These are phyloP conservation scores for Oreocharis arfaki DNA, from an alignment of 2,113 vertebrate genomes.

Conservation along the genomic window DNA sequence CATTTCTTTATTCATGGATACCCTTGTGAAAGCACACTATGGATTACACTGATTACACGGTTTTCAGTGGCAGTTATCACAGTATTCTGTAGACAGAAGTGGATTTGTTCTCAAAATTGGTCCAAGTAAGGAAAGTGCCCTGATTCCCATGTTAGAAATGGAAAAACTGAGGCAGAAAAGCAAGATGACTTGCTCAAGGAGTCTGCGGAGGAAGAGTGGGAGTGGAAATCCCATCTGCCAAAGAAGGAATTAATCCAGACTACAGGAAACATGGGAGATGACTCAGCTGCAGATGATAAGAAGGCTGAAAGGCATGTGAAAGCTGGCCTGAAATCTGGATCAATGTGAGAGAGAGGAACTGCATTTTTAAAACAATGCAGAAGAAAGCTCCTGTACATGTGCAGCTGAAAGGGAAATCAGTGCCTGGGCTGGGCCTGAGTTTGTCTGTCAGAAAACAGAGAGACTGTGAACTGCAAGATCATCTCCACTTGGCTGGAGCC, in stretches of 20 bases:
- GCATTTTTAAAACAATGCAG: not conserved
- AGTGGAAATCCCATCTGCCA: conserved; percentile 28
- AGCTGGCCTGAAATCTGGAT: not conserved
- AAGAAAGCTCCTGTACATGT: not conserved
- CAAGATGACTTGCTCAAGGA: not conserved
- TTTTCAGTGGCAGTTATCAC: not conserved
- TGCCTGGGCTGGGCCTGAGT: not conserved
- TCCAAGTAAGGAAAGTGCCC: not conserved
- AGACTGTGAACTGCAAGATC: not conserved
- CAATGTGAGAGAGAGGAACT: not conserved
- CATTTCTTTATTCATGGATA: not conserved
- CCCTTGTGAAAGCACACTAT: not conserved
- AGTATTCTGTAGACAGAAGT: not conserved
- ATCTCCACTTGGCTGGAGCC: not conserved
- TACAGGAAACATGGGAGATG: not conserved
- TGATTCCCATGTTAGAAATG: not conserved
- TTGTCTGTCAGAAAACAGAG: not conserved
- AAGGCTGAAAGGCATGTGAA: not conserved
- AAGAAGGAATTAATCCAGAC: conserved; percentile 20
- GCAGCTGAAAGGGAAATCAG: not conserved
- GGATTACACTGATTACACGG: not conserved
- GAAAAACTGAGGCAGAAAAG: not conserved
- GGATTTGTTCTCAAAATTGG: not conserved
- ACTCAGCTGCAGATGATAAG: conserved; percentile 21
- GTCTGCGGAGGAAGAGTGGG: conserved; percentile 3